Percentiles rank a stretch among this genome's conserved stretches.
Evolutionary conservation across 1,140 invertebrate species (phyloP).

Genomic region (Achroia grisella): DNA sequence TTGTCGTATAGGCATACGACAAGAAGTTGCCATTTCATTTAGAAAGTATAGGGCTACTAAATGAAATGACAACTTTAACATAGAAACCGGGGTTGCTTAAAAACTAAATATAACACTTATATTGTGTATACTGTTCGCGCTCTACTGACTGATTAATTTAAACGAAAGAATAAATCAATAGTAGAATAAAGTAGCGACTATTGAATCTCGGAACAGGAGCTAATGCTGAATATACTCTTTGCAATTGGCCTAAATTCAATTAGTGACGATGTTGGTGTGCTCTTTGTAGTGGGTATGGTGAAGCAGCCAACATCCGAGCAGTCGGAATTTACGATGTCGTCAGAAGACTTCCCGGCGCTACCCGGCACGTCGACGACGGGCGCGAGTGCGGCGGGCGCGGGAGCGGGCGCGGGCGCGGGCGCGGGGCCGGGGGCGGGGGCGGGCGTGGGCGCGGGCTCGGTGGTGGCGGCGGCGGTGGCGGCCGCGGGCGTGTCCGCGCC

Average conservation of each 20-base stretch:
- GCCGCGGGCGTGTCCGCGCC: constrained; percentile 20
- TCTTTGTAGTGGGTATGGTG: constrained; percentile 90
- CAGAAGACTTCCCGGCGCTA: constrained; percentile 98
- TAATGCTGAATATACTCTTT: too few species aligned
- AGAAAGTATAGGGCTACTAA: too few species aligned
- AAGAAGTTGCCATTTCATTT: too few species aligned
- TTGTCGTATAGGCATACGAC: too few species aligned
- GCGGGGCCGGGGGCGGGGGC: constrained; percentile 89
- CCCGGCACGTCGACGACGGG: constrained; percentile 79
- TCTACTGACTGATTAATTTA: too few species aligned
- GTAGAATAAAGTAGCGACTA: too few species aligned
- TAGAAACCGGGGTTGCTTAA: too few species aligned
- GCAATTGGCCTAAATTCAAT: neutral
- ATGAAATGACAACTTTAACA: too few species aligned
- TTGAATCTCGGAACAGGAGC: too few species aligned
- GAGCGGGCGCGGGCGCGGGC: constrained; percentile 25
- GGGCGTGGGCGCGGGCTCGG: constrained; percentile 76
- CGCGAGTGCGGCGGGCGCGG: constrained; percentile 16
- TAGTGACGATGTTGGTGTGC: constrained; percentile 10
- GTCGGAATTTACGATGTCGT: constrained; percentile 97
- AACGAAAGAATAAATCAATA: too few species aligned
- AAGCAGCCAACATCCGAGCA: constrained; percentile 93
- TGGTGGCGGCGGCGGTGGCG: constrained; percentile 82
- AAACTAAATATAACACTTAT: too few species aligned
- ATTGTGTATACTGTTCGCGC: too few species aligned